These are phyloP conservation scores for Agrenia bidenticulata DNA, from an alignment of 2,888 invertebrate genomes.

Conservation along the genomic window DNA sequence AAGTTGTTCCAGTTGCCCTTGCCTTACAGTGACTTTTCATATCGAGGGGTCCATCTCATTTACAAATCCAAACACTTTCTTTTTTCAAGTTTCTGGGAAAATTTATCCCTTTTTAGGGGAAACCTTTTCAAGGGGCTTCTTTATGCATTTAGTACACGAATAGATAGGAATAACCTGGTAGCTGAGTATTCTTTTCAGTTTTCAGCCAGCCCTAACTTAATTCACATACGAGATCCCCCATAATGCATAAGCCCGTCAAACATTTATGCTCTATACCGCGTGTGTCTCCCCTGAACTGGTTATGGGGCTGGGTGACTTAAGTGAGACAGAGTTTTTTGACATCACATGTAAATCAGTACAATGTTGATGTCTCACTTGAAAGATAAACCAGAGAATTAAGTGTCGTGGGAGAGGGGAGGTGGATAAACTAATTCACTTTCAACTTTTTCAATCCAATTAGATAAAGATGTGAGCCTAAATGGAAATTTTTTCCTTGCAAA, in stretches of 20 bases:
- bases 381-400: constrained; percentile 10
- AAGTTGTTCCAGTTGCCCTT: constrained; percentile 3
- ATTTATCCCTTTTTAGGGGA: constrained; percentile 2
- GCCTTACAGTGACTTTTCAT: no score
- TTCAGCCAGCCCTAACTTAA: no score
- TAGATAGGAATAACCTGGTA: no score
- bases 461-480: neutral
- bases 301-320: neutral
- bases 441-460: constrained; percentile 20
- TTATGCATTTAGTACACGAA: no score
- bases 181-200: no score
- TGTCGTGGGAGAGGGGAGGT: neutral
- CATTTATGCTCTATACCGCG: no score
- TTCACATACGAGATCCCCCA: no score
- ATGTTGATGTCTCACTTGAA: constrained; percentile 17
- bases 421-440: neutral
- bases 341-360: constrained; percentile 23
- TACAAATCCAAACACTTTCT: neutral
- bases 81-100: constrained; percentile 7
- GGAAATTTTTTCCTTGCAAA: no score
- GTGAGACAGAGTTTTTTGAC: neutral
- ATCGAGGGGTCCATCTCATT: constrained; percentile 17
- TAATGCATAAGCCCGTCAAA: no score
- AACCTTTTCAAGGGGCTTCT: no score
- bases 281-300: neutral